Base-by-base conservation (phyloP, 2,888 invertebrate species). In the Macrosiphum euphorbiae region DNA sequence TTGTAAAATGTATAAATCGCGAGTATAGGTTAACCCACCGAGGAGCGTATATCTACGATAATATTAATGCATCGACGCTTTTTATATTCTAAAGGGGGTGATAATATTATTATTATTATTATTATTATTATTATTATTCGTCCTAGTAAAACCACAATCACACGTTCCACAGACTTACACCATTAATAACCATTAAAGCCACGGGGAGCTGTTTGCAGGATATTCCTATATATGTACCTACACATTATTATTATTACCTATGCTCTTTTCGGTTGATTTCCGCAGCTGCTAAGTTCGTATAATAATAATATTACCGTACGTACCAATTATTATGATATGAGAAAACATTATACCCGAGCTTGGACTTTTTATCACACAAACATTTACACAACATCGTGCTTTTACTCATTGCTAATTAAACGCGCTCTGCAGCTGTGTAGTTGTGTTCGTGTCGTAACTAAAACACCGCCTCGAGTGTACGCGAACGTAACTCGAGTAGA, bases 321-420 rank as follows among this genome's bases (percentile, higher is more conserved):
- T 35, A 78, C 78, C 20, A 78, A 78, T 78, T 78, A 78, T 20
- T 78, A 78, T 20, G 35, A 78, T 78, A 78, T 26, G 78, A 20
- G 78, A 78, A 78, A 35, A 41, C 35, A 41, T 78, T 35, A 35
- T 3, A 35, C 78, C 35, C 16, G 78, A 20, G 8, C 78, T 78
- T 7, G 78, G 78, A 78, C 78, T 78, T 67, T 67, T 78, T 78
- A 78, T 78, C 78, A 35, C 78, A 35, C 78, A 35, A 78, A 78
- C 78, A 78, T 78, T 78, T 78, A 8, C 78, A 78, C 35, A 78
- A 78, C 35, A 78, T 20, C 20, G 35, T 35, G 78, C 20, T 78
- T 35, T 78, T 78, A 35, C 78, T 78, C 20, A 78, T 78, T 78
- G 78, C 78, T 78, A 78, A 78, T 78, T 78, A 78, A 78, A 78